phyloP scores from a whole-genome alignment of 2,888 invertebrate genomes.

The Caenorhabditis uteleia region DNA sequence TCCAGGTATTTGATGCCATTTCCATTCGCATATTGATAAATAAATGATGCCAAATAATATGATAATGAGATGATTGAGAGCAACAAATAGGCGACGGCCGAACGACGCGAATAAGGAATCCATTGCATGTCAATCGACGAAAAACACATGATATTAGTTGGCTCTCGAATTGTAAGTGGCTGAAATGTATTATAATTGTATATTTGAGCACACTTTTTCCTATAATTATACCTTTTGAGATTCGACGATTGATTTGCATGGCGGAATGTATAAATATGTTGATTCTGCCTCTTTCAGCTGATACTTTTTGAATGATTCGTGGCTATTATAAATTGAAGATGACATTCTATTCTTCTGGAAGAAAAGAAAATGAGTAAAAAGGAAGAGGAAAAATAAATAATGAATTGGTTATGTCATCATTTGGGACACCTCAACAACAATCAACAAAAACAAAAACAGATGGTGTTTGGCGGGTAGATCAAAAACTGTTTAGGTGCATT shows the following conservation, averaged over 20 bases:
- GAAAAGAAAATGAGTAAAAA: too few species aligned
- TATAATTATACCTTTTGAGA: constrained; percentile 29
- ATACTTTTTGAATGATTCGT: constrained; percentile 22
- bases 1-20: constrained; percentile 1
- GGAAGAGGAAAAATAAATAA: too few species aligned
- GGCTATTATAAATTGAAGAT: too few species aligned
- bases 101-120: constrained; percentile 13
- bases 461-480: too few species aligned
- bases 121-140: constrained; percentile 23
- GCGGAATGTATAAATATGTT: constrained; percentile 32
- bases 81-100: constrained; percentile 7
- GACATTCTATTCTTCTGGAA: too few species aligned
- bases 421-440: too few species aligned
- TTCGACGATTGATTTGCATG: constrained; percentile 13
- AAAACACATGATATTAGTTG: background rate
- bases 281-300: constrained; percentile 19
- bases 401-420: too few species aligned
- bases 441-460: too few species aligned
- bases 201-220: background rate
- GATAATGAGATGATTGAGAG: constrained; percentile 7
- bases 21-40: constrained; percentile 30
- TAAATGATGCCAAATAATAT: constrained; percentile 15
- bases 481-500: too few species aligned
- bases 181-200: constrained; percentile 4
- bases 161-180: constrained; percentile 15